Conservation (phyloP, 2,888 invertebrate species). For the Gisinianus flammeolus region DNA sequence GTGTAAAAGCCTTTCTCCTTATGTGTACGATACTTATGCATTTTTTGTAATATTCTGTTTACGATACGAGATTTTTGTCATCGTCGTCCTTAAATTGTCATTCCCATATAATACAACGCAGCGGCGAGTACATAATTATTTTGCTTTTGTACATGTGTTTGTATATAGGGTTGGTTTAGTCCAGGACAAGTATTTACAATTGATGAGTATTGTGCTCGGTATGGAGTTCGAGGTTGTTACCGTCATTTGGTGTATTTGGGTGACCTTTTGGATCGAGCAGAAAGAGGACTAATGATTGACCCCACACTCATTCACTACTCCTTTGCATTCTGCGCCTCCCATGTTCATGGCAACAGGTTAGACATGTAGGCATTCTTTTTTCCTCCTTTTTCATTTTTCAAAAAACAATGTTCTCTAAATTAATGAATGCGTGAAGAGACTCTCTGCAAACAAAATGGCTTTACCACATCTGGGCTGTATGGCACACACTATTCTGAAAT, state of each 20-base stretch:
- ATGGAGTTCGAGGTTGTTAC: conserved; percentile 96
- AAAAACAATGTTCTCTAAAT: conserved; percentile 38
- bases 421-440: conserved; percentile 44
- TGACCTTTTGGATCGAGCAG: conserved; percentile 92
- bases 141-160: conserved; percentile 50
- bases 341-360: conserved; percentile 98
- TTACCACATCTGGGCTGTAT: conserved; percentile 41
- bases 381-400: conserved; percentile 39
- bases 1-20: conserved; percentile 56
- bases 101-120: no score
- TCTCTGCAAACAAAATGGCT: conserved; percentile 34
- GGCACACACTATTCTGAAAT: conserved; percentile 20
- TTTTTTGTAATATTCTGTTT: not conserved
- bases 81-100: no score
- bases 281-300: conserved; percentile 94
- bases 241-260: conserved; percentile 95
- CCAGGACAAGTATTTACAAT: conserved; percentile 98
- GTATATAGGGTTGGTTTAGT: conserved; percentile 98
- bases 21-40: not conserved
- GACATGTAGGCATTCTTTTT: conserved; percentile 60
- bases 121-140: not conserved
- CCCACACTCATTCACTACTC: conserved; percentile 98
- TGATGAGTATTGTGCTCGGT: conserved; percentile 96
- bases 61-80: not conserved
- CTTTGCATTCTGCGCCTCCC: conserved; percentile 99